Evolutionary conservation across 2,888 invertebrate genomes (phyloP).

Genomic region (Apoderus coryli): DNA sequence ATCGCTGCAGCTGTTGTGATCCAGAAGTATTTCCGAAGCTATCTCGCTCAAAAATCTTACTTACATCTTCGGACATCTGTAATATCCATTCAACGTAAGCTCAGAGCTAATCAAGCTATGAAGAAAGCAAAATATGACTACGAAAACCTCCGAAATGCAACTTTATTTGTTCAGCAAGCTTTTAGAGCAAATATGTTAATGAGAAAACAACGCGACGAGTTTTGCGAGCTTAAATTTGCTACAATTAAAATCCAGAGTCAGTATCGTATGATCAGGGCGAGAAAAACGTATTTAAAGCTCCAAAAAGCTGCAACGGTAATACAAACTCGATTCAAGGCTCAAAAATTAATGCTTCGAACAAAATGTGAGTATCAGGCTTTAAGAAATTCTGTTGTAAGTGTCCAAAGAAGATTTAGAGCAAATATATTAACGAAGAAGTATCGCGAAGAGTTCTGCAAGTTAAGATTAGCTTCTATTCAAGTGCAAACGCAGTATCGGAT

Average conservation of each 20-base stretch:
- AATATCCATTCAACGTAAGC: background rate
- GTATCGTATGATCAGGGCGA: too few relatives aligned
- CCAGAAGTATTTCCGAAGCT: constrained; percentile 20
- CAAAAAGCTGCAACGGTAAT: too few relatives aligned
- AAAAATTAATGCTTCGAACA: too few relatives aligned
- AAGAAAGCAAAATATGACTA: constrained; percentile 12
- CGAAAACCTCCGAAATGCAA: constrained; percentile 16
- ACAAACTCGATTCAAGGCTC: too few relatives aligned
- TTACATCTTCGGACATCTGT: constrained; percentile 10
- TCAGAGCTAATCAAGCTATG: constrained; percentile 5
- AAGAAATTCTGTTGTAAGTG: constrained; percentile 4
- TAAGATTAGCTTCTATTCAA: background rate
- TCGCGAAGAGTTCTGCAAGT: background rate
- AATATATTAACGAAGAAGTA: too few relatives aligned
- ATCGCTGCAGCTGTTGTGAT: constrained; percentile 20
- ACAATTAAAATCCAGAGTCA: too few relatives aligned
- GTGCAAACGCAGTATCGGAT: too few relatives aligned
- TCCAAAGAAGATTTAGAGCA: constrained; percentile 6
- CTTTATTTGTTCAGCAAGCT: constrained; percentile 22
- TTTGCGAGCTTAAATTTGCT: too few relatives aligned
- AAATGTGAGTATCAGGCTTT: too few relatives aligned
- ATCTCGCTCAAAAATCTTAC: constrained; percentile 17
- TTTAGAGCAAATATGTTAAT: constrained; percentile 21
- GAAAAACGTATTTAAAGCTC: too few relatives aligned
- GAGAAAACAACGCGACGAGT: constrained; percentile 14